Base-by-base conservation (phyloP, 2,113 vertebrate genomes). In the Psittacula cyanocephala region DNA sequence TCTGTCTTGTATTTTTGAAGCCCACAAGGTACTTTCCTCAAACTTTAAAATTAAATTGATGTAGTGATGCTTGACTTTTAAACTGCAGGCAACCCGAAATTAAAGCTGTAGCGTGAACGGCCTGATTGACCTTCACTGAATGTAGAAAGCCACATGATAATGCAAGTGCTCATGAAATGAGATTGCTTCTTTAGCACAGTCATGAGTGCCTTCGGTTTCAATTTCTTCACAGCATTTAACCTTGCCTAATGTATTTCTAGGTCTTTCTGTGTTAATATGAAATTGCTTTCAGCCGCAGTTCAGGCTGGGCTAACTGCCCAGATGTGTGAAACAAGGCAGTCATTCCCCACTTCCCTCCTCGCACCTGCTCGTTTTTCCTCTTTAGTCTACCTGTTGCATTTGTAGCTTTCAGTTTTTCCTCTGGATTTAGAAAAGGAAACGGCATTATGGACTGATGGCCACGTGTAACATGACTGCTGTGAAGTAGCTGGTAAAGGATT, bases 381-480 rank as follows among this genome's bases (percentile, higher is more conserved):
- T 86, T 64, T 43, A 60, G 8, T 37, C 17, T 37, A 4, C 10
- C 4, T 7, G 15, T 15, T 35, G 9, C 76, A 20, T 41, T 69
- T 53, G 19, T 63, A 55, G 28, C 18, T 76, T 84, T 37, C 1
- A 13, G 3, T n/a, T 86, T 72, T 82, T 68, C 7, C 1, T 17
- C 13, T 14, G 19, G 10, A 31, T 68, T 82, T 88, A 72, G 33
- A 63, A 43, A 10, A 53, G n/a, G 35, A 67, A 79, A n/a, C 4
- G 28, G 8, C 6, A 2, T 49, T 28, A 24, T 27, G 17, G 33
- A 23, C 16, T 39, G 4, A 52, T 71, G 20, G 46, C 37, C 6
- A 6, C 18, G 19, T 29, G 11, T 2, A 75, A 29, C 28, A 8
- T 1, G 18, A 76, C 18, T n/a, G 11, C 17, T 37, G 0, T 72